These are phyloP conservation scores for Cichladusa arquata DNA, from an alignment of 2,113 vertebrate species.

Conservation along the genomic window DNA sequence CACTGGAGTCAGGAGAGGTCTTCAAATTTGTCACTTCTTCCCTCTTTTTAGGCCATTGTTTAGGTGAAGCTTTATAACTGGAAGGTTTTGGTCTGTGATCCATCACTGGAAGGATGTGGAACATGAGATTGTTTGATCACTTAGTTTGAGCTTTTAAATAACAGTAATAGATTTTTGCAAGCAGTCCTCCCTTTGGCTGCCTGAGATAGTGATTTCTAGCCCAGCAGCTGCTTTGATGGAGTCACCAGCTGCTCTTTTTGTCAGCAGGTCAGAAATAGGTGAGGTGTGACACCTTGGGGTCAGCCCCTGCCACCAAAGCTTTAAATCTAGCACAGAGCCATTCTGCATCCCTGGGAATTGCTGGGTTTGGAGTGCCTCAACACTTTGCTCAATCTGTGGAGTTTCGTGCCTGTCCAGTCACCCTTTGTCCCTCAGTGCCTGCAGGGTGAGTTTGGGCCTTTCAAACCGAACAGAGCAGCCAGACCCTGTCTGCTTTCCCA, in stretches of 20 bases:
- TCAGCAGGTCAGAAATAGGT: neutral
- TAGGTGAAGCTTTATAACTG: neutral
- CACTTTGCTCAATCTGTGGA: neutral
- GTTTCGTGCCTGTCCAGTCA: accelerated
- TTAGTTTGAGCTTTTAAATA: neutral
- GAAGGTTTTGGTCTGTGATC: neutral
- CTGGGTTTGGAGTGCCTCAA: neutral
- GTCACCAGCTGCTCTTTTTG: neutral
- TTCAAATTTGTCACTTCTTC: neutral
- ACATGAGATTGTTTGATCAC: accelerated
- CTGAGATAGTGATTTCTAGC: neutral
- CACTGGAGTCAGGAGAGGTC: neutral
- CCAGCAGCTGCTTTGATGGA: neutral
- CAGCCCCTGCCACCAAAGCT: neutral
- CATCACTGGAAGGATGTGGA: neutral
- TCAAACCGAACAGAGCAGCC: neutral
- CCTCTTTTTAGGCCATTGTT: neutral
- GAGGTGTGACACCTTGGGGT: neutral
- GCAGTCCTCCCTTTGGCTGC: neutral
- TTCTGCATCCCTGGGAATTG: neutral
- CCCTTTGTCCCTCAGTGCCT: neutral
- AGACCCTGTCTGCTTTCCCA: neutral
- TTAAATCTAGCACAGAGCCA: neutral
- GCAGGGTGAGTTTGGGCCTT: neutral
- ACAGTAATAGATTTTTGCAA: neutral